Evolutionary conservation across 2,113 vertebrate species (phyloP), one percentile per base, ranked within the genome.

Genomic region (Columba livia): DNA sequence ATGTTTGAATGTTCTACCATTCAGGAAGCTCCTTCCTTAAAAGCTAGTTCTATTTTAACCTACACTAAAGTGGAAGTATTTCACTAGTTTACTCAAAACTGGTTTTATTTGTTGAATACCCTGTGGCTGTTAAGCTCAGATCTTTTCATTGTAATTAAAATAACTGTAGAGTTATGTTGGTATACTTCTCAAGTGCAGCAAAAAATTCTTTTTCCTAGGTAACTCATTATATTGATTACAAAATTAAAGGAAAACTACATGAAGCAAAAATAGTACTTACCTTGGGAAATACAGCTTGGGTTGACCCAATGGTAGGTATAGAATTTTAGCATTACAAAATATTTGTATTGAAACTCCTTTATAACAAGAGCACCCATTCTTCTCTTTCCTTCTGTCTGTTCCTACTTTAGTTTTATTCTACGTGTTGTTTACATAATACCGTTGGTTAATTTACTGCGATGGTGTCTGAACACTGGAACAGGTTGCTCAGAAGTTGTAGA

Each of bases 261-360:
- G 98, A 98, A 64, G 99, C 99, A 79, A 98, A 98, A 97, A 98
- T 98, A 21, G 97, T 98, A 8, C 91, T 98, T 74, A 96, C 98
- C 71, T 96, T 99, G 86, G 99, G 98, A 92, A 98, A 98, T 84
- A 99, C 98, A 1, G 56, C 98, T 89, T 99, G 99, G 98, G 93
- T 99, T 53, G 98, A 99, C 96, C 98, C 98, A 14, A 98, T 99
- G 99, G 99, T 99, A 97, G 69, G 98, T 97, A 70, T 21, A 50
- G 24, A 38, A 28, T 34, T 85, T 50, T 72, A 88, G 23, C 23
- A 29, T 50, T 71, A 8, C 8, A 44, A 44, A 78, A 16, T 58
- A 15, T 6, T 50, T 7, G 3, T 74, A 2, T 54, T 19, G 34
- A 28, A 79, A 36, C 11, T 47, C 14, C 40, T 66, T 80, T 42